phyloP scores from a whole-genome alignment of 1,140 invertebrate species.

The Drosophila miranda region DNA sequence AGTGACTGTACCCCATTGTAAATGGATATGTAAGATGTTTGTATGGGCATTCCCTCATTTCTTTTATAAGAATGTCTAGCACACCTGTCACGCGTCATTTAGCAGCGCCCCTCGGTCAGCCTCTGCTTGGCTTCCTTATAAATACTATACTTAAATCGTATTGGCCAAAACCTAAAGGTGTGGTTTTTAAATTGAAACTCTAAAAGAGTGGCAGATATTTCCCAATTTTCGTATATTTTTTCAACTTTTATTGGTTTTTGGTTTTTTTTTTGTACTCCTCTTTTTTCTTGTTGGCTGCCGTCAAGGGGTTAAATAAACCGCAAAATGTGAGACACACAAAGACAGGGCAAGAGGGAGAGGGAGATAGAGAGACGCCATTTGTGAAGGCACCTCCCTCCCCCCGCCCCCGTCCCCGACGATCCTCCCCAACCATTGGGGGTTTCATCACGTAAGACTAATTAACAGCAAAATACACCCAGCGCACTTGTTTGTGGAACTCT shows the following conservation, averaged over 20 bases:
- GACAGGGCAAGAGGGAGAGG: constrained; percentile 3
- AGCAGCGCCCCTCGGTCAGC: too few relatives aligned
- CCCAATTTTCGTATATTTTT: not conserved
- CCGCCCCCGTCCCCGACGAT: constrained; percentile 14
- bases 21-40: too few relatives aligned
- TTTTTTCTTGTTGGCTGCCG: constrained; percentile 1
- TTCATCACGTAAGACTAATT: constrained; percentile 78
- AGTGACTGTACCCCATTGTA: too few relatives aligned
- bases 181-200: not conserved
- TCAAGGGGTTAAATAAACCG: constrained; percentile 37
- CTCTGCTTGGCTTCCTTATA: too few relatives aligned
- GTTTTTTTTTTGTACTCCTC: not conserved
- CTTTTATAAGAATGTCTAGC: too few relatives aligned
- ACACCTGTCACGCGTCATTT: too few relatives aligned
- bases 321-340: constrained; percentile 23
- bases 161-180: too few relatives aligned
- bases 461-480: constrained; percentile 74
- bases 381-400: constrained; percentile 61
- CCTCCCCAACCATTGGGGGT: constrained; percentile 51
- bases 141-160: too few relatives aligned
- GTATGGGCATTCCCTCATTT: too few relatives aligned
- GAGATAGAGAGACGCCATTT: not conserved
- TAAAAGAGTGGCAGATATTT: not conserved
- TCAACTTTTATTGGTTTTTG: not conserved
- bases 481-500: constrained; percentile 68